Conservation (phyloP, 1,140 invertebrate species). For the Meloidogyne floridensis region DNA sequence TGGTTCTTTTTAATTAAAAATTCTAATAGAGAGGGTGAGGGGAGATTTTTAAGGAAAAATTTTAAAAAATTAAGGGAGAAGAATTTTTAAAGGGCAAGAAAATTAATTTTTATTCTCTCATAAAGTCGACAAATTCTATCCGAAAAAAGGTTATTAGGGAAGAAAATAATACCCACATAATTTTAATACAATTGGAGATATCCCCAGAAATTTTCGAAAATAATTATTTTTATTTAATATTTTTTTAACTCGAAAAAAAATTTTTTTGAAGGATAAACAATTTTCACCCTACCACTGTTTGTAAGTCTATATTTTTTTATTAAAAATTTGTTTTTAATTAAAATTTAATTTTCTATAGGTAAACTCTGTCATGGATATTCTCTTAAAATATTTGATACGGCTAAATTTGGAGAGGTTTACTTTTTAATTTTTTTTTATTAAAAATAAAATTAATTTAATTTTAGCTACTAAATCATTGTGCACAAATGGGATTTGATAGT, state of each 20-base stretch:
- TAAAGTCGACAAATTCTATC: too few relatives aligned
- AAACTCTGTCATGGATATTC: constrained; percentile 66
- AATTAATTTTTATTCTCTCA: too few relatives aligned
- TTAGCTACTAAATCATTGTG: constrained; percentile 66
- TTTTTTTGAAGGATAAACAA: constrained; percentile 62
- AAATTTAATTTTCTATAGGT: constrained; percentile 7
- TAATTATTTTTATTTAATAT: too few relatives aligned
- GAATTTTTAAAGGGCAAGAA: not conserved
- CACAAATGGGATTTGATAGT: constrained; percentile 67
- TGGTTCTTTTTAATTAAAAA: not conserved
- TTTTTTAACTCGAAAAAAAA: not conserved
- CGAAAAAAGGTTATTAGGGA: too few relatives aligned
- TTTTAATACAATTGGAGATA: too few relatives aligned
- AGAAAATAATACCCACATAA: too few relatives aligned
- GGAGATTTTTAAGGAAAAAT: not conserved
- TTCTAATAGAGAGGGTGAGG: not conserved
- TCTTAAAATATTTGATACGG: constrained; percentile 65
- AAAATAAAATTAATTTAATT: not conserved
- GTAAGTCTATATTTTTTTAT: constrained; percentile 38
- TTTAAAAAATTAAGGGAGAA: not conserved
- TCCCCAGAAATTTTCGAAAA: too few relatives aligned
- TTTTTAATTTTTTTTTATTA: not conserved
- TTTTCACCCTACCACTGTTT: constrained; percentile 71
- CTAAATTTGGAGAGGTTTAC: constrained; percentile 55
- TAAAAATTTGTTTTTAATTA: not conserved